Base-by-base conservation (phyloP, 2,888 invertebrate genomes). In the Julus scanicus region DNA sequence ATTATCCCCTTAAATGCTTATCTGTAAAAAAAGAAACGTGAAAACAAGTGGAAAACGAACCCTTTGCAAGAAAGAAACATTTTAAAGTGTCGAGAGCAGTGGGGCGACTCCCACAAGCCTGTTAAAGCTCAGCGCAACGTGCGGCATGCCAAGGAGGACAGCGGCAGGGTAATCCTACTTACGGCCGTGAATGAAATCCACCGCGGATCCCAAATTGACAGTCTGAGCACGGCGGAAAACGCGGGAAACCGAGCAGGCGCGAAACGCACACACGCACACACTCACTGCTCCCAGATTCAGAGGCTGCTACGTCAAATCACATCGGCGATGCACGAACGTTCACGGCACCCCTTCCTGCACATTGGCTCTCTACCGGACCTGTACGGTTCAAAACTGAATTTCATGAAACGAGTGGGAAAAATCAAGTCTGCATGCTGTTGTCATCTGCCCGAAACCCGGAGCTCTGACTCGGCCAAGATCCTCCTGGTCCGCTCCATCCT, bases 151-250 rank as follows among this genome's bases (percentile, higher is more conserved):
- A 29, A 71, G 71, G 29, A 29, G 29, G 20, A 20, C 4, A 71
- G 37, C 71, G 71, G 39, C 40, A 13, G 39, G 15, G 84, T 84
- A 85, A 48, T 85, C 48, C 85, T 85, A 85, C 85, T 85, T 44
- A 85, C 85, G 11, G 13, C 17, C 44, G 85, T 85, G 85, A 85
- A 85, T 85, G 85, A 85, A 85, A 40, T 85, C 48, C 44, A 15
- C 9, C n/a, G 44, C 48, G 40, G 84, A 84, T 40, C 29, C 37
- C 40, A 20, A 17, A 85, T 85, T 29, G 85, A 44, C 80, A 85
- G 49, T 49, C 85, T 48, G 85, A 44, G 29, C 44, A 85, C 49
- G 85, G 29, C 44, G 13, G 29, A 48, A 85, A 85, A 44, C 85
- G 85, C 85, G 85, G 85, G 85, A 85, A 85, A 85, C 44, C 40